Evolutionary conservation across 2,797 vertebrate genomes (phyloP), one percentile per base, ranked within the genome.

Genomic region (Poliocrania exsul): DNA sequence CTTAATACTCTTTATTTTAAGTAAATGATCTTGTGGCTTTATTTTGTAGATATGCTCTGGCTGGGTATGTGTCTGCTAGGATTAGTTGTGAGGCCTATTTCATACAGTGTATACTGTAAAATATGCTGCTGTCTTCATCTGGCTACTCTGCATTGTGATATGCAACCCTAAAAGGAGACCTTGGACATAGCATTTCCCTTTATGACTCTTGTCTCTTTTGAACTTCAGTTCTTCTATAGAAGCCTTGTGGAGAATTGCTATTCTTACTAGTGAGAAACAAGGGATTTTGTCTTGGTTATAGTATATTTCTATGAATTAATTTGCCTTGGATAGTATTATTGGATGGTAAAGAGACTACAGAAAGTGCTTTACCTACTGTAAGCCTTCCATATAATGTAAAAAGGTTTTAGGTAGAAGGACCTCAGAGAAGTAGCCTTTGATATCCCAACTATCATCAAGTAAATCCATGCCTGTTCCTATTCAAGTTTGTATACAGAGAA

Each of bases 1-100:
- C 66, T 85, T 91, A 90, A 83, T 86, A 62, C 7, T 58, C 50
- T 81, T 24, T 81, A 50, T 86, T 79, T 94, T 86, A 86, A 83
- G 56, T 19, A 75, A 82, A 86, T 86, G 65, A 57, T 74, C 47
- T 65, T 50, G 67, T 80, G 18, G 70, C 24, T 95, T 93, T 88
- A 79, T 91, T 90, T 90, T 81, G 58, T 81, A 93, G 79, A 83
- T 64, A 58, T 74, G 40, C 24, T 67, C 44, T 95, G 91, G 19
- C 61, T 90, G 79, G 13, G 26, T 71, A 60, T 40, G 14, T 47
- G 50, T 83, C 75, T 90, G 51, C 66, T 88, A 75, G 85, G 87
- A 92, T 96, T 86, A 90, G 58, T 58, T 65, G 50, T 73, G 61
- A 77, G 46, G 57, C 57, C 38, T 54, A 18, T 85, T 86, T 78